A percentile compares a stretch with the other conserved stretches of the same genome.
Evolutionary conservation across 2,888 invertebrate species (phyloP).

Genomic region (Habroteleia sp.): DNA sequence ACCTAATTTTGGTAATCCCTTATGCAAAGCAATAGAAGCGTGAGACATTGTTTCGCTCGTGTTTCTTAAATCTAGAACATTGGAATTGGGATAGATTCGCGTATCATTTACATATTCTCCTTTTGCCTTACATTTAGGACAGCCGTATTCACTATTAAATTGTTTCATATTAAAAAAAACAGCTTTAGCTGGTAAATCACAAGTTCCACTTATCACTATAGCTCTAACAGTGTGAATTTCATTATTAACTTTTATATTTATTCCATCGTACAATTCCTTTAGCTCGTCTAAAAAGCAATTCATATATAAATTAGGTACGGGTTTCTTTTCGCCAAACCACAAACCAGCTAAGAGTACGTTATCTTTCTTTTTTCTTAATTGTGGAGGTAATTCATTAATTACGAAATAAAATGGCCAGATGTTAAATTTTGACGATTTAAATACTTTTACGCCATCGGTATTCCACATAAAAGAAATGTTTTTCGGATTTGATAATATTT

Average conservation of each 20-base stretch:
- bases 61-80: neutral
- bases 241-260: neutral
- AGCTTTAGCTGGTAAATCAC: conserved; percentile 51
- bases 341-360: conserved; percentile 19
- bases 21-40: neutral
- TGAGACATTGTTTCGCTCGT: conserved; percentile 1
- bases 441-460: no score
- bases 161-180: conserved; percentile 20
- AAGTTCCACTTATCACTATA: conserved; percentile 33
- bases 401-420: conserved; percentile 1
- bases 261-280: conserved; percentile 20
- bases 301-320: conserved; percentile 29
- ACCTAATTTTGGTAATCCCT: conserved; percentile 2
- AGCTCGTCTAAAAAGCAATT: conserved; percentile 4
- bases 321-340: conserved; percentile 7
- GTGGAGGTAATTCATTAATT: neutral
- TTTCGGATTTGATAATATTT: neutral
- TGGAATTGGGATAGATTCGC: neutral
- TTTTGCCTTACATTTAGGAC: conserved; percentile 5
- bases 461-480: conserved; percentile 13
- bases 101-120: conserved; percentile 1
- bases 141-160: conserved; percentile 32
- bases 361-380: conserved; percentile 15
- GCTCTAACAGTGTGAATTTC: neutral
- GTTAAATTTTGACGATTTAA: no score